These are phyloP conservation scores for Polydrusus cervinus DNA, from an alignment of 2,888 invertebrate species.

Conservation along the genomic window DNA sequence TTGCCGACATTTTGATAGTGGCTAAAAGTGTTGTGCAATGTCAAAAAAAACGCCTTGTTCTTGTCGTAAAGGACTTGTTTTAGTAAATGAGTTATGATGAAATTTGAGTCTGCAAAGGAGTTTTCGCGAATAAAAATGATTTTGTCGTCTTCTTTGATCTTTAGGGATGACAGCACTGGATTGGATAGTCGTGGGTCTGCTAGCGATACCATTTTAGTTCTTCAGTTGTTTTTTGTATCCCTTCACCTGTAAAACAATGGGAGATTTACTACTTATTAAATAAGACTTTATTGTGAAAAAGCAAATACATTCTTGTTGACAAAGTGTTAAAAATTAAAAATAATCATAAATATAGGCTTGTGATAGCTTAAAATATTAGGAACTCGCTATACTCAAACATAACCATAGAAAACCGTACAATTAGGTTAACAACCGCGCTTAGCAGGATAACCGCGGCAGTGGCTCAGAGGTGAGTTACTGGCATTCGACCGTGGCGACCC, in stretches of 20 bases:
- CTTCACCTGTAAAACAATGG: constrained; percentile 43
- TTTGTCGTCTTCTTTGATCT: constrained; percentile 77
- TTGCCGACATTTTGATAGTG: constrained; percentile 85
- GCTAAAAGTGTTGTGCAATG: constrained; percentile 80
- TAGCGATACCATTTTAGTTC: constrained; percentile 56
- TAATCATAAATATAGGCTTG: no score
- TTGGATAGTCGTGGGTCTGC: constrained; percentile 59
- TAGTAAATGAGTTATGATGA: constrained; percentile 80
- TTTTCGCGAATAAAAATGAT: constrained; percentile 81
- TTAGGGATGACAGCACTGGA: constrained; percentile 71
- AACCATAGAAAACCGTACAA: no score
- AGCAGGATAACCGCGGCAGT: no score
- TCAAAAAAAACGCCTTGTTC: constrained; percentile 76
- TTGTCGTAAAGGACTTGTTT: constrained; percentile 79
- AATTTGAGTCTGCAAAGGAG: constrained; percentile 82
- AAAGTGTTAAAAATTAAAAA: no score
- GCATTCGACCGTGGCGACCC: no score
- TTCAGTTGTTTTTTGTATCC: constrained; percentile 23
- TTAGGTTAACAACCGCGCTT: no score
- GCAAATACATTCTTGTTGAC: no score
- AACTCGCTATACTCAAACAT: no score
- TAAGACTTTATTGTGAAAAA: no score
- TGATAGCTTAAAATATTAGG: no score
- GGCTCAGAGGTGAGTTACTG: no score
- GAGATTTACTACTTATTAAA: no score